Base-by-base conservation (phyloP, 2,888 invertebrate genomes). In the Rhabditoides inermis region DNA sequence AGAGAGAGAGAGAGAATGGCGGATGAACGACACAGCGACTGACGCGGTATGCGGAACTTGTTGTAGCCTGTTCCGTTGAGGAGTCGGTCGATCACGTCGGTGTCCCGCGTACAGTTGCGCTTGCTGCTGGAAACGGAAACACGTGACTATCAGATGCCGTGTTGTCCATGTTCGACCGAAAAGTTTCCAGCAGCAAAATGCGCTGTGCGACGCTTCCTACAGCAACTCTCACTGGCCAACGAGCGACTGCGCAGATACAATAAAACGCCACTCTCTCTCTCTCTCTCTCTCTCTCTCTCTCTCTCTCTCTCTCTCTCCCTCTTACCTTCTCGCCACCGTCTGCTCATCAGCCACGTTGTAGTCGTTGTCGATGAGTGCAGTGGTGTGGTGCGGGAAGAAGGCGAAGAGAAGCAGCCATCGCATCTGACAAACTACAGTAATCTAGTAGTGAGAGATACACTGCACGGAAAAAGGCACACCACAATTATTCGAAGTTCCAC, bases 21-120 rank as follows among this genome's bases (percentile, higher is more conserved):
- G 20, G 28, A 44, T 12, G 27, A 44, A 44, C 27, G n/a, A n/a
- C n/a, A n/a, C 26, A 26, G 35, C 6, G 45, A 46, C 58, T 53
- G 47, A 72, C 72, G 60, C 44, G 76, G 76, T 12, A 76, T 68
- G 12, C 68, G 58, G 55, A 71, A 76, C 49, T 75, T 76, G 60
- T 72, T 76, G 51, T 76, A 76, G 25, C 73, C 74, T 1, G 73
- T 75, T 15, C 69, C 70, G 53, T 75, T 75, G 39, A 75, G 60
- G 18, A 75, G 52, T 53, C 58, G 57, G 51, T 75, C 73, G 32
- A 75, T 75, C 28, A 75, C 63, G 44, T 63, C 65, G 12, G 68
- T 72, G 51, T 73, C 72, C 27, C 67, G 52, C 6, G 70, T 70
- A 56, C 74, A 74, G 36, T 73, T 73, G 12, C 56, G 44, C 26